phyloP scores from a whole-genome alignment of 2,113 vertebrate genomes.

The Pterocles gutturalis region DNA sequence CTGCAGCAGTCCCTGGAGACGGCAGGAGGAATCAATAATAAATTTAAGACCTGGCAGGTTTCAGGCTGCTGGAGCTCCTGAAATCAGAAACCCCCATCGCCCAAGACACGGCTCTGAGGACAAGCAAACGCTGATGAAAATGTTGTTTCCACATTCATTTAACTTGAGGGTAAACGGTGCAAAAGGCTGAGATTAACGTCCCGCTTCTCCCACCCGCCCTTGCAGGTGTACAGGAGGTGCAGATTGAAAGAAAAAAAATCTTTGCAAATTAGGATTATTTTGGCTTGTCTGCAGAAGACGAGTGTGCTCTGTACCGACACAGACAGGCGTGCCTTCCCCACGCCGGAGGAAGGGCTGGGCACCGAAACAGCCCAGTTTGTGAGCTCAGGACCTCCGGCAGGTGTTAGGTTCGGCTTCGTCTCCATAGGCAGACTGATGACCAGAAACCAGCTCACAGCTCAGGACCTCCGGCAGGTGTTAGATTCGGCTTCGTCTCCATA shows the following conservation, averaged over 20 bases:
- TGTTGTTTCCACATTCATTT: background rate
- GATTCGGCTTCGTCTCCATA: background rate
- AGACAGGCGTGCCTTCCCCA: background rate
- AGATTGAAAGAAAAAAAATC: background rate
- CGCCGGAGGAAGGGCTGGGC: background rate
- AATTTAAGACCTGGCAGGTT: slow-evolving; percentile 52
- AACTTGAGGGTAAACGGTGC: background rate
- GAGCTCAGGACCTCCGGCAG: background rate
- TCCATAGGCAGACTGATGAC: background rate
- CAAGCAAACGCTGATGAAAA: background rate
- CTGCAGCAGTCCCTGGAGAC: slow-evolving; percentile 45
- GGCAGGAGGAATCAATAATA: slow-evolving; percentile 57
- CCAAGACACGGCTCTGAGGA: background rate
- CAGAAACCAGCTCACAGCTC: too few relatives aligned
- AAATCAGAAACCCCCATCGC: background rate
- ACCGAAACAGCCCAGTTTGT: background rate
- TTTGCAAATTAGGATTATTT: background rate
- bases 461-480: background rate
- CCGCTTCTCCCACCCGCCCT: background rate
- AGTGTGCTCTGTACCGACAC: background rate
- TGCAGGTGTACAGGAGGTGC: background rate
- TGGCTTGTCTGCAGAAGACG: background rate
- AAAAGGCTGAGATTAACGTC: background rate
- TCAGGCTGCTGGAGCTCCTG: slow-evolving; percentile 38
- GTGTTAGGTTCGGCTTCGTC: background rate